phyloP scores from a whole-genome alignment of 2,797 vertebrate species.

The Leptatherina wallacei region DNA sequence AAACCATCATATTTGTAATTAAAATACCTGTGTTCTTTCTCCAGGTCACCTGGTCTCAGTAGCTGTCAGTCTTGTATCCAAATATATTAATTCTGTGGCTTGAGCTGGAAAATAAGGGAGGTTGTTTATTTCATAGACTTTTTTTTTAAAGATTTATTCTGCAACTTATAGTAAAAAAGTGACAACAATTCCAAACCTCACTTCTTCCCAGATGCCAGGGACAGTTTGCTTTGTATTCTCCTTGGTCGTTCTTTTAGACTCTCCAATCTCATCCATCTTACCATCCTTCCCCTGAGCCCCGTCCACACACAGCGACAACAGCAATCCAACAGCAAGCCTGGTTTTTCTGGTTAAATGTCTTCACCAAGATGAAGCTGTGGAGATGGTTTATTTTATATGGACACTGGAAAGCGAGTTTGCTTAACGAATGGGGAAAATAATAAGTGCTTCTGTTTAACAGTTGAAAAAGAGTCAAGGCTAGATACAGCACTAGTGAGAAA shows the following conservation, averaged over 20 bases:
- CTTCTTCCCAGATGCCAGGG: no score
- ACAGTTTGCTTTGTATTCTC: no score
- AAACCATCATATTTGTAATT: background rate
- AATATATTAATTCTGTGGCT: background rate
- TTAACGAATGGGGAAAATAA: background rate
- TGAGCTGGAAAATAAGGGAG: no score
- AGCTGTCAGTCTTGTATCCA: background rate
- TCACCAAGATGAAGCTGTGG: background rate
- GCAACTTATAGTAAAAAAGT: no score
- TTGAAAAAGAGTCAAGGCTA: background rate
- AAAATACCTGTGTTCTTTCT: background rate
- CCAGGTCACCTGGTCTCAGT: background rate
- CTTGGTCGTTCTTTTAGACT: no score
- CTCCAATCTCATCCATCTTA: no score
- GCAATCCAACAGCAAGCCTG: background rate
- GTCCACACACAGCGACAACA: background rate
- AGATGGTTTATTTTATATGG: background rate
- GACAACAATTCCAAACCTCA: no score
- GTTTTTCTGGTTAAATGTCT: accelerated
- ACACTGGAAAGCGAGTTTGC: background rate
- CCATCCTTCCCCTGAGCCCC: background rate
- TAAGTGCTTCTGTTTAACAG: background rate
- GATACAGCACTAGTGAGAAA: background rate
- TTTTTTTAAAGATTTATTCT: background rate
- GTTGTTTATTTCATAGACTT: no score